A percentile compares a stretch with the other conserved stretches of the same genome.
phyloP scores from a whole-genome alignment of 2,888 invertebrate species.

The Mythimna vitellina region DNA sequence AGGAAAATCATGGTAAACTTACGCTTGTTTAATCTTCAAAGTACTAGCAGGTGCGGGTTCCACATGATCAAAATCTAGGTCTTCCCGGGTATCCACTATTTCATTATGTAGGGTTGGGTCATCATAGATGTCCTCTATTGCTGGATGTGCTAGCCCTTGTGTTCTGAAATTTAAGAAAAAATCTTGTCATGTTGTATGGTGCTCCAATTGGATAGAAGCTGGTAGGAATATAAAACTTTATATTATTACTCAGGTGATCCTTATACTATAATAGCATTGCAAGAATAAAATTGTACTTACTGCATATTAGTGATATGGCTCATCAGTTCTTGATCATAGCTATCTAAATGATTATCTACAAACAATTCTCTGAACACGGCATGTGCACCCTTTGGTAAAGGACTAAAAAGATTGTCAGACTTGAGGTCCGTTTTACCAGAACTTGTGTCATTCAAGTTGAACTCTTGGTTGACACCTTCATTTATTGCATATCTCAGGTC shows the following conservation, averaged over 20 bases:
- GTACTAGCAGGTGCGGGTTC: conserved; percentile 67
- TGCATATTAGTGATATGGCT: conserved; percentile 82
- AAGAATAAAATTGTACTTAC: conserved; percentile 75
- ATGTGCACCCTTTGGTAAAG: conserved; percentile 82
- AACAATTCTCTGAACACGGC: conserved; percentile 86
- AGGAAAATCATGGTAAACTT: conserved; percentile 64
- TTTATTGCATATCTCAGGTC: conserved; percentile 87
- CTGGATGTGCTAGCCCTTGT: conserved; percentile 79
- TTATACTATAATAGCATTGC: background rate
- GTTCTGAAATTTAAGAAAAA: conserved; percentile 64
- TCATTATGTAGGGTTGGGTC: conserved; percentile 78
- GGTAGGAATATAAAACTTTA: too few relatives aligned
- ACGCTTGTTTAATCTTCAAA: conserved; percentile 83
- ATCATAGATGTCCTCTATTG: conserved; percentile 83
- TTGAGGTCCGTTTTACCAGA: conserved; percentile 38
- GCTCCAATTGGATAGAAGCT: too few relatives aligned
- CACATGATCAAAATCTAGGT: conserved; percentile 68
- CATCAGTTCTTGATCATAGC: conserved; percentile 85
- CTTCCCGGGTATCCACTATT: conserved; percentile 75
- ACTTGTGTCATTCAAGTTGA: conserved; percentile 70
- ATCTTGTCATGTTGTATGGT: background rate
- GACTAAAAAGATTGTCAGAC: conserved; percentile 54
- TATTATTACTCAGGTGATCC: background rate
- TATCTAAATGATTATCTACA: conserved; percentile 83
- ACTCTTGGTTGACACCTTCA: conserved; percentile 86